Percentiles rank a stretch among this genome's conserved stretches.
These are phyloP conservation scores for Koerneria pararmatus DNA, from an alignment of 2,888 invertebrate species.

Conservation along the genomic window DNA sequence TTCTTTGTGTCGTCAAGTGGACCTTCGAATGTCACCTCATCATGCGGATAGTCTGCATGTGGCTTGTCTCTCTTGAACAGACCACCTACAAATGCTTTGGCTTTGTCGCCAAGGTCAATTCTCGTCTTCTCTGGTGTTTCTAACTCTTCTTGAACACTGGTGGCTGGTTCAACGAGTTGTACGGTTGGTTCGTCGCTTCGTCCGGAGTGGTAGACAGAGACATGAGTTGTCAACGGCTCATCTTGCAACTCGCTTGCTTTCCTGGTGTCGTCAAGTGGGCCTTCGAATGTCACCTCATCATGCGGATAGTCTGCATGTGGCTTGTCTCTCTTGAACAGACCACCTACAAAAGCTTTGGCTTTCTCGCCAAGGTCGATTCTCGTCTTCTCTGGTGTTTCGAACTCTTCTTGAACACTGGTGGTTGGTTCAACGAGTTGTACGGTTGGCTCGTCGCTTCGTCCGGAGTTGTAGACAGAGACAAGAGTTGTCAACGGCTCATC, in stretches of 20 bases:
- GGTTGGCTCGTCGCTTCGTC: neutral
- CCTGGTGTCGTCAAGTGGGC: neutral
- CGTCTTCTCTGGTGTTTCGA: conserved; percentile 8
- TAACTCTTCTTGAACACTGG: neutral
- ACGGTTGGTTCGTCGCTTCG: neutral
- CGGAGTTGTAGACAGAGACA: neutral
- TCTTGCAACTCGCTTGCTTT: neutral
- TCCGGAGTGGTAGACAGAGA: conserved; percentile 2
- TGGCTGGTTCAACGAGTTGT: too few relatives aligned
- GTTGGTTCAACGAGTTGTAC: neutral
- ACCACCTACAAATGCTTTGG: neutral
- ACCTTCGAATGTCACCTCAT: neutral
- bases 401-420: too few relatives aligned
- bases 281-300: neutral
- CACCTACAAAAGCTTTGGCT: conserved; percentile 1
- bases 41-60: neutral
- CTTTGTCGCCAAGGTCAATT: neutral
- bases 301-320: neutral
- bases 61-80: neutral
- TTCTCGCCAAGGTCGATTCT: conserved; percentile 9
- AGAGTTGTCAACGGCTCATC: neutral
- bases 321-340: conserved; percentile 8
- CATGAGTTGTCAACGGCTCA: neutral
- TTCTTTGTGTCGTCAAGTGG: neutral
- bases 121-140: neutral